Evolutionary conservation across 2,888 invertebrate genomes (phyloP).

Genomic region (Suillia variegata): DNA sequence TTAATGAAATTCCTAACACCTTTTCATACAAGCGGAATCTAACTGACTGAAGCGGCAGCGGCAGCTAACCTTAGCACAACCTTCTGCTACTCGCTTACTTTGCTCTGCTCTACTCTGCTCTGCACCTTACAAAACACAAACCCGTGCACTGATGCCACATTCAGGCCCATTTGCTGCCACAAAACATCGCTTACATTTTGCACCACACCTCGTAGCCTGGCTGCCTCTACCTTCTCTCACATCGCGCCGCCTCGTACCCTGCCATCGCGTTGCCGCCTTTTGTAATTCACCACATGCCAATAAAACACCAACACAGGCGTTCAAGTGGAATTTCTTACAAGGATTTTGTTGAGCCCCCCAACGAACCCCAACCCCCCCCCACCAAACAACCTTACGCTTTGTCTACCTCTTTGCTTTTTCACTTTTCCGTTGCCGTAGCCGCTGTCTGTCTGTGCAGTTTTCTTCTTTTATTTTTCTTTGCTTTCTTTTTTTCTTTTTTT

Average conservation of each 20-base stretch:
- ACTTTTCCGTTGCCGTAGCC: no score
- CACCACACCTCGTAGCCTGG: conserved; percentile 21
- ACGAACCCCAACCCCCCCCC: no score
- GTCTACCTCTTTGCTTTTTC: not conserved
- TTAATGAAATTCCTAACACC: conserved; percentile 57
- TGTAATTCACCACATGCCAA: conserved; percentile 21
- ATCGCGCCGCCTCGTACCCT: conserved; percentile 9
- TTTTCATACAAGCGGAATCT: conserved; percentile 8
- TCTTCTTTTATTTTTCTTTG: not conserved
- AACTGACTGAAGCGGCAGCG: not conserved
- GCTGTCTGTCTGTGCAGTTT: no score
- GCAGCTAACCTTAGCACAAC: conserved; percentile 12
- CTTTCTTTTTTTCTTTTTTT: not conserved
- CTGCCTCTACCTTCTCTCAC: conserved; percentile 9
- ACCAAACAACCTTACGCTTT: no score
- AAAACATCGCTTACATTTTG: conserved; percentile 23
- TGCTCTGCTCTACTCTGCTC: no score
- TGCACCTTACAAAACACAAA: no score
- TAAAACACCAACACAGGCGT: conserved; percentile 14
- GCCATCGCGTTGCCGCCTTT: not conserved
- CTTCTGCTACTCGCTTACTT: no score
- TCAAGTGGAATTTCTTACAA: conserved; percentile 22
- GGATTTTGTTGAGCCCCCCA: no score
- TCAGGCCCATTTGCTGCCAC: no score
- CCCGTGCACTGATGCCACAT: no score